phyloP scores from a whole-genome alignment of 2,113 vertebrate species.

The Heloderma charlesbogerti region DNA sequence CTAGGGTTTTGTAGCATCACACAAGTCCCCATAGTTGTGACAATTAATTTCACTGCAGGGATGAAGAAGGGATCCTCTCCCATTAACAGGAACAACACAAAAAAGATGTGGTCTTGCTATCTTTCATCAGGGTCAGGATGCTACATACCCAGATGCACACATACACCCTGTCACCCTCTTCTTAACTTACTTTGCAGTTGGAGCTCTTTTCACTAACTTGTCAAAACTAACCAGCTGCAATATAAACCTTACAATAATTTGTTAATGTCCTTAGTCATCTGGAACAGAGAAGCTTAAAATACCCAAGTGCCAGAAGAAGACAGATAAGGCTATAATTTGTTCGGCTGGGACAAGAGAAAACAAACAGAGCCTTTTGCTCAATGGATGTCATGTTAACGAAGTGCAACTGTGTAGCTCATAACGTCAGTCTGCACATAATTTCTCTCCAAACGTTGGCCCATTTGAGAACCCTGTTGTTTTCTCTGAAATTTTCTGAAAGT shows the following conservation, averaged over 20 bases:
- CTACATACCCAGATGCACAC: neutral
- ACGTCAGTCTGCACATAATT: conserved; percentile 64
- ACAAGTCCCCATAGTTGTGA: accelerated
- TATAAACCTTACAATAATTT: conserved; percentile 67
- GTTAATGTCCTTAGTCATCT: conserved; percentile 65
- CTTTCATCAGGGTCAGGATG: neutral
- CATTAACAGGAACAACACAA: neutral
- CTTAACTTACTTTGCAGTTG: conserved; percentile 49
- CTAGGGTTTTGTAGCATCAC: accelerated
- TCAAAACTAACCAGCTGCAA: conserved; percentile 63
- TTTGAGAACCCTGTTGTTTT: conserved; percentile 57
- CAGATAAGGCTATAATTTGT: conserved; percentile 67
- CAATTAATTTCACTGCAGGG: neutral
- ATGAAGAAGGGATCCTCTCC: neutral
- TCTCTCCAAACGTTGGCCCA: conserved; percentile 46
- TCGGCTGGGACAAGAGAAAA: conserved; percentile 58
- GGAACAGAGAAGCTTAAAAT: conserved; percentile 69
- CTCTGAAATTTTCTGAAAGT: conserved; percentile 56
- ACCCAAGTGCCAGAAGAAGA: conserved; percentile 69
- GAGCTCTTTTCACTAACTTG: conserved; percentile 51
- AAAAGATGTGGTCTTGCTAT: neutral
- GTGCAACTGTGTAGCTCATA: conserved; percentile 55
- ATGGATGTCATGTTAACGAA: conserved; percentile 50
- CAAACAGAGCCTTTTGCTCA: conserved; percentile 64
- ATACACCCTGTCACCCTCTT: neutral